Conservation (phyloP, 2,113 vertebrate genomes). For the Pseudorasbora parva region DNA sequence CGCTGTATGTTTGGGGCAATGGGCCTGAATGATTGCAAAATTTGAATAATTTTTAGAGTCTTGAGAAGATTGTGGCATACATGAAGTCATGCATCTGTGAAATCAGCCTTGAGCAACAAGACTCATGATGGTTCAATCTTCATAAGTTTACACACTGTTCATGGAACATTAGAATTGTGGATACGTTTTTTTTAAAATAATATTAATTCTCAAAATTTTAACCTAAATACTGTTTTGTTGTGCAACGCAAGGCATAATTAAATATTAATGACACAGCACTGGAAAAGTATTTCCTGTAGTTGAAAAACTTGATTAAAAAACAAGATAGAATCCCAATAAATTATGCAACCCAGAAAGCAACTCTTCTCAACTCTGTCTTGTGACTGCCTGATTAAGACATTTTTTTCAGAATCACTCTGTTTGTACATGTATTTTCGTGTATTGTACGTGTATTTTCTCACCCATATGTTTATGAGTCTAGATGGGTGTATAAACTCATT, state of each 20-base stretch:
- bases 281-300: neutral
- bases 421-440: too few relatives aligned
- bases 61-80: neutral
- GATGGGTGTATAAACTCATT: neutral
- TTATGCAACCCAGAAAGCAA: slow-evolving; percentile 8
- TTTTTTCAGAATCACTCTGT: neutral
- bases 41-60: neutral
- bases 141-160: neutral
- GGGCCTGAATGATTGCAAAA: neutral
- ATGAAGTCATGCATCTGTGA: neutral
- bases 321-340: neutral
- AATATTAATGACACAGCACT: neutral
- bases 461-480: neutral
- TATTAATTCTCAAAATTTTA: neutral
- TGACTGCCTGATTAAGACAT: neutral
- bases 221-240: neutral
- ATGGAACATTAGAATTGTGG: neutral
- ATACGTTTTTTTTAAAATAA: too few relatives aligned
- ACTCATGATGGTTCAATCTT: neutral
- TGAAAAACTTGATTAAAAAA: neutral
- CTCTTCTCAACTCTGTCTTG: neutral
- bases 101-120: neutral
- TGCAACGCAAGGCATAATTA: neutral
- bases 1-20: neutral
- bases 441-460: neutral